These are phyloP conservation scores for Cichladusa arquata DNA, from an alignment of 2,113 vertebrate species.

Conservation along the genomic window DNA sequence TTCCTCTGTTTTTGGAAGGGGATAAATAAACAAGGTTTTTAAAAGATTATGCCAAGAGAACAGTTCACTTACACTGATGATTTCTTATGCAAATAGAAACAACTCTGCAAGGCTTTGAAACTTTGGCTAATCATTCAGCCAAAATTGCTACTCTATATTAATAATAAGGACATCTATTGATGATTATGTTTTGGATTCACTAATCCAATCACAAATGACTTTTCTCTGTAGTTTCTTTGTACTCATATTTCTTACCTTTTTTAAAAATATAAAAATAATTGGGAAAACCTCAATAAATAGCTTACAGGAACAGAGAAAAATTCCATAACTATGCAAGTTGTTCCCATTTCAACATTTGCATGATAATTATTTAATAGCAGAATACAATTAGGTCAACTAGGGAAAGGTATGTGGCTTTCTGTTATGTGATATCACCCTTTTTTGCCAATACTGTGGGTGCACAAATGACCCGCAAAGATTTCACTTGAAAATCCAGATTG, in stretches of 20 bases:
- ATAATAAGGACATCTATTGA: slow-evolving; percentile 47
- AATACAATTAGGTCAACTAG: slow-evolving; percentile 17
- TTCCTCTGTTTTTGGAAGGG: neutral
- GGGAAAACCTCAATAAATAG: slow-evolving; percentile 41
- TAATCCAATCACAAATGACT: slow-evolving; percentile 27
- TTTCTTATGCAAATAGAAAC: slow-evolving; percentile 36
- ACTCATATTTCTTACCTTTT: slow-evolving; percentile 9
- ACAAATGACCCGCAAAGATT: neutral
- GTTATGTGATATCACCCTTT: neutral
- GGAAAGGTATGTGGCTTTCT: neutral
- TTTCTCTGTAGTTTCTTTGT: slow-evolving; percentile 24
- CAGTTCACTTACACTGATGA: neutral
- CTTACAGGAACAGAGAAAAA: slow-evolving; percentile 25
- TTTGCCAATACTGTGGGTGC: neutral
- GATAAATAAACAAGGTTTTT: neutral
- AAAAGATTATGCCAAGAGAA: neutral
- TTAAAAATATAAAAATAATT: slow-evolving; percentile 14
- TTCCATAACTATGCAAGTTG: neutral
- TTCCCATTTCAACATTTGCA: slow-evolving; percentile 10
- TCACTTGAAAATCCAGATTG: slow-evolving; percentile 1
- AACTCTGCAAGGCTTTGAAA: slow-evolving; percentile 20
- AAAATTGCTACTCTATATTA: slow-evolving; percentile 31
- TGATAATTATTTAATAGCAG: neutral
- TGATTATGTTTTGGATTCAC: slow-evolving; percentile 34
- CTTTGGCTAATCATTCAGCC: slow-evolving; percentile 20